A percentile compares a stretch with the other conserved stretches of the same genome.
phyloP scores from a whole-genome alignment of 2,113 vertebrate species.

The Misgurnus anguillicaudatus region DNA sequence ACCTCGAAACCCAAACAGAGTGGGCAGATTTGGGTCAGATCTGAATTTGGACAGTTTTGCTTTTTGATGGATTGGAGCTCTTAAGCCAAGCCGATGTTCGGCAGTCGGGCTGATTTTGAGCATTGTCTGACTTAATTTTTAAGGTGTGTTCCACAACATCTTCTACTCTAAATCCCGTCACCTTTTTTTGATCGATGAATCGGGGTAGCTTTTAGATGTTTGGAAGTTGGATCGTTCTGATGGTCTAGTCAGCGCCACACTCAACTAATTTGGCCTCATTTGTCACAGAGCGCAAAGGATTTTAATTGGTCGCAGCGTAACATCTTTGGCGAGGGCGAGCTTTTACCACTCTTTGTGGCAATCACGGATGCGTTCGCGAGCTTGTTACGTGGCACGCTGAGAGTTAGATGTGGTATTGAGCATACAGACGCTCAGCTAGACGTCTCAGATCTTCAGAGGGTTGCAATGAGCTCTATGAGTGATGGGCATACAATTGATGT shows the following conservation, averaged over 20 bases:
- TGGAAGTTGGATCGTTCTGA: no score
- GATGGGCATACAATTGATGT: no score
- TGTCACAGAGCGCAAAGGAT: slow-evolving; percentile 70
- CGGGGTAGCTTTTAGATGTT: no score
- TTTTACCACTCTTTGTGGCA: slow-evolving; percentile 5
- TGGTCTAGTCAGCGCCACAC: slow-evolving; percentile 67
- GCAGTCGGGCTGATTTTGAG: no score
- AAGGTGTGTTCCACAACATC: no score
- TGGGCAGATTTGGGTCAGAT: slow-evolving; percentile 12
- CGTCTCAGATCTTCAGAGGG: slow-evolving; percentile 49
- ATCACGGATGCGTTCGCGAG: not conserved
- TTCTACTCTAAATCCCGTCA: no score
- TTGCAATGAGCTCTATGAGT: slow-evolving; percentile 2
- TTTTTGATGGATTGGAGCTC: no score
- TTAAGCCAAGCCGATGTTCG: not conserved
- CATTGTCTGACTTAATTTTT: no score
- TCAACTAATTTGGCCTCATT: slow-evolving; percentile 69
- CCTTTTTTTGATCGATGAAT: no score
- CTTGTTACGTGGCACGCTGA: slow-evolving; percentile 2
- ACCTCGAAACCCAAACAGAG: not conserved
- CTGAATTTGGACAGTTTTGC: not conserved
- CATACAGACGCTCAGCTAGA: not conserved
- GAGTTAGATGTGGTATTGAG: not conserved
- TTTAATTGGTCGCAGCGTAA: slow-evolving; percentile 67
- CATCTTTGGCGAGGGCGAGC: slow-evolving; percentile 19